Base-by-base conservation (phyloP, 2,888 invertebrate genomes). In the Eudasyphora cyanicolor region DNA sequence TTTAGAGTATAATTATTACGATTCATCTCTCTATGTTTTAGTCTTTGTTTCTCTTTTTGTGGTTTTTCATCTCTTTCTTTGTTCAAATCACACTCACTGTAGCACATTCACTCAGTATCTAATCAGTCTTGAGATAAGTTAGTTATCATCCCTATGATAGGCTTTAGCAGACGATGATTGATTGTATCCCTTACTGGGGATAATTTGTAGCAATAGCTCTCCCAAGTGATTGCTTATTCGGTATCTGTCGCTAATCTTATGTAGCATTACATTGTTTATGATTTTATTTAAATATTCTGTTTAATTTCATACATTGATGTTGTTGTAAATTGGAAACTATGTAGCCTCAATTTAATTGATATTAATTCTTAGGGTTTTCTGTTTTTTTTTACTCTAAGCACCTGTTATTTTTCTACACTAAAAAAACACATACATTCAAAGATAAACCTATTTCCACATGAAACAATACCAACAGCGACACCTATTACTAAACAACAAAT, bases 191-290 rank as follows among this genome's bases (percentile, higher is more conserved):
- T 64, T 64, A n/a, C n/a, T 64, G 24, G 21, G 24, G 21, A 38
- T 67, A 21, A 24, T 42, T 60, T 38, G 67, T 81, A 84, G 81
- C 78, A 17, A 24, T 76, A 78, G 75, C 67, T 42, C 49, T 75
- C 12, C 67, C 21, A 57, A 57, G 21, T 75, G 54, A 19, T 21
- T 42, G 14, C n/a, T 67, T 84, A 76, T 71, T 81, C 75, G 78
- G 27, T 84, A 80, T 81, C 49, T 83, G 82, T 80, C 57, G 29
- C 27, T 71, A 32, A 38, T 45, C 45, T n/a, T n/a, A 21, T 62
- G 81, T 84, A 84, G 83, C 67, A 35, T 71, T 49, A 64, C 21
- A n/a, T 79, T 24, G 42, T 76, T 78, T 17, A n/a, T n/a, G n/a
- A 62, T 45, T 64, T 73, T 60, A 69, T 14, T 75, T 54, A 1